phyloP scores from a whole-genome alignment of 2,113 vertebrate species.

The Sphyrna mokarran region DNA sequence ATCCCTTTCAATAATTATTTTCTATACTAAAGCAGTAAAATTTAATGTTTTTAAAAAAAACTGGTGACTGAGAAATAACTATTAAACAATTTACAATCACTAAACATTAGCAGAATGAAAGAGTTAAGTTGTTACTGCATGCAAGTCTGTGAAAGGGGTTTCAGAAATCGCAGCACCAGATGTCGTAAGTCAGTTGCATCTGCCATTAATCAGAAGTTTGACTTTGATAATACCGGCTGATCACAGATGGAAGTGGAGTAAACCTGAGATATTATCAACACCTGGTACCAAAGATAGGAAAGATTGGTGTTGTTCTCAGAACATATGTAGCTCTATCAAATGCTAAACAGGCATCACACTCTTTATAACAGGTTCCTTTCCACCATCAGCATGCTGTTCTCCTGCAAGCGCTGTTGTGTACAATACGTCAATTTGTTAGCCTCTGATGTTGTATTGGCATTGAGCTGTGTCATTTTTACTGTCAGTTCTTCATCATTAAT shows the following conservation, averaged over 20 bases:
- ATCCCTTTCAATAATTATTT: background rate
- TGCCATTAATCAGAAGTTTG: constrained; percentile 17
- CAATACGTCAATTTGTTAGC: background rate
- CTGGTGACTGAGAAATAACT: background rate
- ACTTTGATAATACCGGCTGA: background rate
- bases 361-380: background rate
- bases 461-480: background rate
- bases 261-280: background rate
- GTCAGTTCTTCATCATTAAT: background rate
- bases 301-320: background rate
- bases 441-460: background rate
- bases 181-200: background rate
- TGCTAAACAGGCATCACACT: background rate
- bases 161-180: background rate
- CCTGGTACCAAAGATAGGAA: background rate
- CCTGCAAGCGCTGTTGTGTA: background rate
- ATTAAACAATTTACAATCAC: background rate
- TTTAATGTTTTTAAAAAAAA: background rate
- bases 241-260: background rate
- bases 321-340: background rate
- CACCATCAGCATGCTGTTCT: background rate
- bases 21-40: background rate
- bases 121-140: background rate
- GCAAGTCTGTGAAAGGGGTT: background rate
- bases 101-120: background rate